Evolutionary conservation across 1,140 invertebrate species (phyloP), one percentile per base, ranked within the genome.

Genomic region (Centruroides sculpturatus): DNA sequence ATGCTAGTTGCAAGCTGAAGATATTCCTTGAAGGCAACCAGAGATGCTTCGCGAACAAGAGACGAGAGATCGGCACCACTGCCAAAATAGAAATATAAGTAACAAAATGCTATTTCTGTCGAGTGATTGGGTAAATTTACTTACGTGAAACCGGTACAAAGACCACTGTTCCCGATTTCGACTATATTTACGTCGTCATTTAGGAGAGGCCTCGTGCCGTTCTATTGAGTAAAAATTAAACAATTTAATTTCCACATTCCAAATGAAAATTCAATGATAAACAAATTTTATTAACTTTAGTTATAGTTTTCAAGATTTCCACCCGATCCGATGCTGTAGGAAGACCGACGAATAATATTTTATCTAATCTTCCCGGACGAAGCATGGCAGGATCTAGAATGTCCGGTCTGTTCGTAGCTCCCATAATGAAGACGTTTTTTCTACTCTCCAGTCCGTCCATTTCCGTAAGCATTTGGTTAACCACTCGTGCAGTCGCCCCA

Each of bases 401-500:
- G 70, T 98, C 95, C 55, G 92, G 92, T 67, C 94, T 79, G 79
- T 99, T 99, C 41, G 90, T 96, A 0, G 95, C 95, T 4, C 89
- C 96, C 76, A 99, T 84, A 5, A 99, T 78, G 73, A 91, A 98
- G 4, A 98, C 95, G 55, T 80, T 75, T 68, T 89, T 83, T 55
- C 92, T 79, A 46, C 81, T 82, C 73, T 94, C 88, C 12, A 98
- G 80, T 6, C 96, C 96, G 73, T 99, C 95, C 94, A 99, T 98
- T 81, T 99, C 96, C 0, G 95, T 98, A 34, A 99, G 74, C 69
- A 99, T 78, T 73, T 98, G 95, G 74, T 98, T 99, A 0, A 99
- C 94, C 23, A 99, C 87, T 23, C 94, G 80, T 9, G 74, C 69
- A 67, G 75, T 75, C 12, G 77, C 72, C 5, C 80, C 80, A 63